Conservation (phyloP, 2,888 invertebrate genomes). For the Yponomeuta malinellus region DNA sequence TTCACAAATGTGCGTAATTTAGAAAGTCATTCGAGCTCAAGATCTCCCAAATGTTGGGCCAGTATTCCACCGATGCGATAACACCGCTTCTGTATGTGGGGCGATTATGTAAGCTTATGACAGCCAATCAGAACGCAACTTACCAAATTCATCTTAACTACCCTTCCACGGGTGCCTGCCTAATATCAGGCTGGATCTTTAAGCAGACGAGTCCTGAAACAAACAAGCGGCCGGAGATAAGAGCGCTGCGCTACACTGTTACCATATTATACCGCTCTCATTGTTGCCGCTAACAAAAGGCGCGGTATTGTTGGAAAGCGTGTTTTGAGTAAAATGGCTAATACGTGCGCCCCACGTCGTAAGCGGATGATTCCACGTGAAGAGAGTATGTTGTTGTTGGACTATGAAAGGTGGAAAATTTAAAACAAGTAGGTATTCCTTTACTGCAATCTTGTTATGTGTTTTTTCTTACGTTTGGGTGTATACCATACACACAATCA, state of each 20-base stretch:
- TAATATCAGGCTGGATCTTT: constrained; percentile 9
- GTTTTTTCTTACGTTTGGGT: too few relatives aligned
- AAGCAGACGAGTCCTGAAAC: constrained; percentile 41
- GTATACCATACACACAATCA: too few relatives aligned
- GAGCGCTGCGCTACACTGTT: constrained; percentile 33
- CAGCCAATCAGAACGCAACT: neutral
- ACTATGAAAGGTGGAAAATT: too few relatives aligned
- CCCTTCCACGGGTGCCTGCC: neutral
- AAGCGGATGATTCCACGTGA: neutral
- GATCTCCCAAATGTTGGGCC: too few relatives aligned
- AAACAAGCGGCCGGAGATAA: constrained; percentile 43
- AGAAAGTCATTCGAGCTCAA: too few relatives aligned
- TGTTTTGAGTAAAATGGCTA: constrained; percentile 60
- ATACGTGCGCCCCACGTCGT: constrained; percentile 26
- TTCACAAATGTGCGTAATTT: too few relatives aligned
- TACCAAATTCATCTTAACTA: neutral
- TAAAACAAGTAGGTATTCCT: too few relatives aligned
- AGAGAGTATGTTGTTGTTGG: neutral
- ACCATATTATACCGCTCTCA: constrained; percentile 25
- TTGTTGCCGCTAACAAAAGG: constrained; percentile 57
- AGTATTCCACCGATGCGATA: too few relatives aligned
- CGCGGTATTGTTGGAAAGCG: constrained; percentile 46
- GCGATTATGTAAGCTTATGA: neutral
- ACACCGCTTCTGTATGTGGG: too few relatives aligned
- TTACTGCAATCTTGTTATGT: too few relatives aligned